These are phyloP conservation scores for Ceyx erithaca DNA, from an alignment of 2,797 vertebrate species.

Conservation along the genomic window DNA sequence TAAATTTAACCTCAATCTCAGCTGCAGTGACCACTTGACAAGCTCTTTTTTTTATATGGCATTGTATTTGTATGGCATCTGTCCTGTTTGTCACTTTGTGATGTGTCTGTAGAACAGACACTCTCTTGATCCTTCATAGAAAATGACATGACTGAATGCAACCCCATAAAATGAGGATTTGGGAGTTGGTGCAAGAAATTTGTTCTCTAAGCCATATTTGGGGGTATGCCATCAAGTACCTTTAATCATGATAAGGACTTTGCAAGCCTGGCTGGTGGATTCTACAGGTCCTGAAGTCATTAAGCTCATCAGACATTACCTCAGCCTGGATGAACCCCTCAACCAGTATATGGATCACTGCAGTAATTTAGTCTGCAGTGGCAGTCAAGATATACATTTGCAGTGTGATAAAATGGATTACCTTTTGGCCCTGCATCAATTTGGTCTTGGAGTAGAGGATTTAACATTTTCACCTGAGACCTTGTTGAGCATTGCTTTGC, in stretches of 20 bases:
- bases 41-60: background rate
- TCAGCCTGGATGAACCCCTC: background rate
- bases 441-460: background rate
- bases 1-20: slow-evolving; percentile 13
- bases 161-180: background rate
- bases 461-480: background rate
- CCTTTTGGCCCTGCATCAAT: background rate
- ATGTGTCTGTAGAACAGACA: background rate
- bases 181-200: background rate
- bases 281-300: background rate
- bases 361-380: background rate
- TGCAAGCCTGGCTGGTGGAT: background rate
- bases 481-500: background rate
- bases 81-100: background rate
- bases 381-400: background rate
- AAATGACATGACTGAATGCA: background rate
- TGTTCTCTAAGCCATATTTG: background rate
- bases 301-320: background rate
- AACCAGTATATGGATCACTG: background rate
- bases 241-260: background rate
- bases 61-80: background rate
- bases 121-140: background rate
- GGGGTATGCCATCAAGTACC: background rate
- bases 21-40: background rate
- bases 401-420: background rate